Conservation (phyloP, 2,797 vertebrate genomes). For the Chloroceryle amazona region DNA sequence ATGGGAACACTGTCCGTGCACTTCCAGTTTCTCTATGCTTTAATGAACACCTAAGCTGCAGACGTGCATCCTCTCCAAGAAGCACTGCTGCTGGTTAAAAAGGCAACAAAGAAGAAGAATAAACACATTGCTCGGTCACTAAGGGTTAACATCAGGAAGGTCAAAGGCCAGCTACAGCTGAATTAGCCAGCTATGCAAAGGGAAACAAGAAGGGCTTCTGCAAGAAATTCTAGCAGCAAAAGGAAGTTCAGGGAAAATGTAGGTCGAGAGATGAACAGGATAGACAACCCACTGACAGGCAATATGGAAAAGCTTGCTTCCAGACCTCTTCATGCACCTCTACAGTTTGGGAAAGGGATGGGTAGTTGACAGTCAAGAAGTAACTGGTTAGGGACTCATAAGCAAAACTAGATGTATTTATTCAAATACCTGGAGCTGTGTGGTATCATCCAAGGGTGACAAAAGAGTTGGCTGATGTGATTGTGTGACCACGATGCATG, state of each 20-base stretch:
- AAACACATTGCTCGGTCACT: background rate
- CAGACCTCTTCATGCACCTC: background rate
- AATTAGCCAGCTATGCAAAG: background rate
- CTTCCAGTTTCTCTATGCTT: background rate
- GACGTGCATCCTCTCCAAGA: background rate
- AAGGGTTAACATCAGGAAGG: slow-evolving; percentile 24
- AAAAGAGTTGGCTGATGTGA: background rate
- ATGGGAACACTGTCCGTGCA: background rate
- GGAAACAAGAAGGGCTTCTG: slow-evolving; percentile 13
- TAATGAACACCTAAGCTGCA: background rate
- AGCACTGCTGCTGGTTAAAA: background rate
- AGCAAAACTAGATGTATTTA: background rate
- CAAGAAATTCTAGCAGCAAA: background rate
- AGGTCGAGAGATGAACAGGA: background rate
- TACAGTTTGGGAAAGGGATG: background rate
- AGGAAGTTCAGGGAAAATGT: slow-evolving; percentile 8
- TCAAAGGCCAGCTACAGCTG: slow-evolving; percentile 13
- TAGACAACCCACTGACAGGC: background rate
- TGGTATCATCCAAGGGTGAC: background rate
- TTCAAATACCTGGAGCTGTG: background rate
- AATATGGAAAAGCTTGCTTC: background rate
- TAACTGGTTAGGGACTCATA: background rate
- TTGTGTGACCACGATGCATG: too few species aligned
- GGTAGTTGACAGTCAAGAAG: background rate
- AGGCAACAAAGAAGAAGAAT: background rate